Evolutionary conservation across 2,797 vertebrate species (phyloP), one percentile per base, ranked within the genome.

Genomic region (Spheniscus humboldti): DNA sequence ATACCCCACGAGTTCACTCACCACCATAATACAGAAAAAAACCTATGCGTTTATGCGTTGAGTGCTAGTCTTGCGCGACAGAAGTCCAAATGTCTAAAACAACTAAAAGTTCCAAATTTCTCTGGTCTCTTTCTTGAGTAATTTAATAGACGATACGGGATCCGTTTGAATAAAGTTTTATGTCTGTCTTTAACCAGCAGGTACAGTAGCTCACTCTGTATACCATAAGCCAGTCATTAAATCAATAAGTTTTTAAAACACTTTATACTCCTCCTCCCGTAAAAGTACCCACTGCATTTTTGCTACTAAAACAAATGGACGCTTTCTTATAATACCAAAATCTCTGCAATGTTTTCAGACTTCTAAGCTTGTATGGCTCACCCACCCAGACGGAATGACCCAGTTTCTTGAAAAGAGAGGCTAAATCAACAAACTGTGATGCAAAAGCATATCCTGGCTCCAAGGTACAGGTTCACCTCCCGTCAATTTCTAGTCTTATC

Each of bases 21-120:
- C 9, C 15, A 67, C 5, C 27, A 35, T 10, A 67, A 63, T 3
- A 56, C 24, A 83, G 37, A 67, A 59, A 80, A 91, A 39, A 11
- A 2, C 12, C 37, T 37, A 53, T 0, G 2, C 9, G 69, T 11
- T 12, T 39, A 55, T 6, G 1, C 37, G 9, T 57, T 17, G 9
- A 85, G 27, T 22, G 11, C 48, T 68, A 62, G 30, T 64, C 41
- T 39, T 76, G 15, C 0, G 2, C 23, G 35, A 87, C 20, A 0
- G 15, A 35, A n/a, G 12, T 63, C 24, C 25, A 14, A 86, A 67
- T 28, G n/a, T 24, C 35, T 69, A 35, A 86, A 85, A 30, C 10
- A 81, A 72, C 10, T 16, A 10, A 8, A 86, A 77, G 27, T 23
- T 86, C 28, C 56, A 80, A 31, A 67, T 71, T 71, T 81, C 45